Evolutionary conservation across 1,140 invertebrate genomes (phyloP).

Genomic region (Nasonia vitripennis): DNA sequence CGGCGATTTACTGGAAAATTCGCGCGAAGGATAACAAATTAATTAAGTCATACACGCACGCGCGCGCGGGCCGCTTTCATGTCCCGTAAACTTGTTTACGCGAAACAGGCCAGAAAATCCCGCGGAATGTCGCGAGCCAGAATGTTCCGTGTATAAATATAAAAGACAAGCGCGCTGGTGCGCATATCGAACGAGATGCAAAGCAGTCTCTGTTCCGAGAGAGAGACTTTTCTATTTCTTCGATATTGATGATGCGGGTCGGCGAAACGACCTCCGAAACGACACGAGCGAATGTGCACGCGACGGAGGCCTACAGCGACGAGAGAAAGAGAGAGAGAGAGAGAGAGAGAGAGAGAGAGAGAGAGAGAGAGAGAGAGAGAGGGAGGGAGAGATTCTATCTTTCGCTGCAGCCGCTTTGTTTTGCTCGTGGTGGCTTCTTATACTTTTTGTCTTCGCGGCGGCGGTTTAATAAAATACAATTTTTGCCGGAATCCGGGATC

Average conservation of each 20-base stretch:
- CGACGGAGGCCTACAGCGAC: neutral
- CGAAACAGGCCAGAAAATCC: neutral
- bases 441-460: neutral
- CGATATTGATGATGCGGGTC: constrained; percentile 37
- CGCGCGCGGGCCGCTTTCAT: neutral
- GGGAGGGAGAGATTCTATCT: neutral
- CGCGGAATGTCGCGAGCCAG: neutral
- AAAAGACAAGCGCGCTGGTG: too few species aligned
- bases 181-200: neutral
- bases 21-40: neutral
- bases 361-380: neutral
- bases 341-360: neutral
- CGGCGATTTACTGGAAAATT: too few species aligned
- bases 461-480: constrained; percentile 2
- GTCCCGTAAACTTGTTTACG: neutral
- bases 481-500: neutral
- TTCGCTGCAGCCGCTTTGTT: neutral
- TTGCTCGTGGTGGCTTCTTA: neutral
- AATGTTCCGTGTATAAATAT: neutral
- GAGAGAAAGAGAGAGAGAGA: too few species aligned
- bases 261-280: constrained; percentile 9
- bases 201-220: neutral
- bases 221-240: constrained; percentile 33
- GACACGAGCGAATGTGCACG: neutral
- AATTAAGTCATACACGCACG: neutral